Evolutionary conservation across 2,888 invertebrate genomes (phyloP).

Genomic region (Lacanobia wlatinum): DNA sequence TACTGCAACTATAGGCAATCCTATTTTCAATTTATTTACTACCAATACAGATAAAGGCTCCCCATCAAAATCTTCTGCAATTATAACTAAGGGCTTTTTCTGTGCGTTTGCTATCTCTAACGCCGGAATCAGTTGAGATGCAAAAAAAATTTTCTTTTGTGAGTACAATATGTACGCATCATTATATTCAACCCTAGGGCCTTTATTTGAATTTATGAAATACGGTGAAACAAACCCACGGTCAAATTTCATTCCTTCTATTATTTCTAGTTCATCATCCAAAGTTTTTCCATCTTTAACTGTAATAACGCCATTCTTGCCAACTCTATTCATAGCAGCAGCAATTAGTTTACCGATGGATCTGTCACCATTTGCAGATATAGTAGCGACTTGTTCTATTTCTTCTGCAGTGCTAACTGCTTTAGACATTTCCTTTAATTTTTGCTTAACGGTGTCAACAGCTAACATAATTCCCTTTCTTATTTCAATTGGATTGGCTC

Average conservation of each 20-base stretch:
- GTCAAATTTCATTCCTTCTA: constrained; percentile 99
- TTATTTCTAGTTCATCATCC: constrained; percentile 97
- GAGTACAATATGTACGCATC: constrained; percentile 97
- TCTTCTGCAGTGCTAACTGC: constrained; percentile 98
- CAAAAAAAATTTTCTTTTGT: constrained; percentile 99
- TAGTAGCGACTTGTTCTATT: constrained; percentile 99
- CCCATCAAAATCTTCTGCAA: constrained; percentile 98
- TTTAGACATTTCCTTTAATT: constrained; percentile 96
- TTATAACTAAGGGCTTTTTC: constrained; percentile 97
- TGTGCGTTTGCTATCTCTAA: constrained; percentile 97
- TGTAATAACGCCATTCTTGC: constrained; percentile 99
- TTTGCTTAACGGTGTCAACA: constrained; percentile 96
- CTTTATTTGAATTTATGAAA: constrained; percentile 99
- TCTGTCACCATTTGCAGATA: constrained; percentile 99
- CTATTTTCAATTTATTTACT: constrained; percentile 96
- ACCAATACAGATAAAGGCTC: constrained; percentile 98
- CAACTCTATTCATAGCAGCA: constrained; percentile 98
- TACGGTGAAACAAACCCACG: constrained; percentile 99
- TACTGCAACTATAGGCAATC: constrained; percentile 97
- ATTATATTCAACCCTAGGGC: constrained; percentile 98
- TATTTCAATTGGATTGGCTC: constrained; percentile 99
- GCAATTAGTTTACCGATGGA: constrained; percentile 98
- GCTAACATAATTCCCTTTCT: constrained; percentile 97
- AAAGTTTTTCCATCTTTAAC: constrained; percentile 99
- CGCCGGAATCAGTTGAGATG: constrained; percentile 98